These are phyloP conservation scores for Tetranychus truncatus DNA, from an alignment of 2,888 invertebrate species.

Conservation along the genomic window DNA sequence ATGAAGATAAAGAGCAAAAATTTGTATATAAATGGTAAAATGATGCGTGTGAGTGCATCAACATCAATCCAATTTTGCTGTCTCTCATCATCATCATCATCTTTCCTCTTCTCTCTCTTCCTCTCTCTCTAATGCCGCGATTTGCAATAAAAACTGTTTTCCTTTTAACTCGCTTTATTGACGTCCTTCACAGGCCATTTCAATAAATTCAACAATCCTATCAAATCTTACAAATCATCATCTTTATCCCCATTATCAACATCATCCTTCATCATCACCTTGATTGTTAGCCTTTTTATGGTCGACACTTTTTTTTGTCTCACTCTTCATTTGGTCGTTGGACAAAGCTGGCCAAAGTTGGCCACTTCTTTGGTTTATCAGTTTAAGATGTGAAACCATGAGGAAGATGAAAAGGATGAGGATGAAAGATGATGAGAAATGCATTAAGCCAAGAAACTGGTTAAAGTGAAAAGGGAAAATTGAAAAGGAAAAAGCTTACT, in stretches of 20 bases:
- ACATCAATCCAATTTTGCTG: background rate
- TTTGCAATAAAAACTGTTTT: background rate
- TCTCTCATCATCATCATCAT: background rate
- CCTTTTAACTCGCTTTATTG: background rate
- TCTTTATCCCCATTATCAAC: background rate
- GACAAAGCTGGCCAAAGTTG: background rate
- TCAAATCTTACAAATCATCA: background rate
- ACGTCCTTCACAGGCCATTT: background rate
- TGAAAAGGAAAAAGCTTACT: background rate
- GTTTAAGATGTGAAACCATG: background rate
- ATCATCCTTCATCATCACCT: background rate
- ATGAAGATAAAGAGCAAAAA: constrained; percentile 4
- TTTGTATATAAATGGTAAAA: background rate
- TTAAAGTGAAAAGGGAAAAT: background rate
- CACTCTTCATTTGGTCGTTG: background rate
- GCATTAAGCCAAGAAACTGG: background rate
- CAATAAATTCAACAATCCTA: constrained; percentile 4
- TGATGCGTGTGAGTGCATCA: constrained; percentile 6
- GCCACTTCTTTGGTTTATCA: background rate
- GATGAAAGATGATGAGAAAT: background rate
- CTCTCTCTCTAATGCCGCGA: background rate
- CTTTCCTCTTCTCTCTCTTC: constrained; percentile 2
- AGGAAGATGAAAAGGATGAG: background rate
- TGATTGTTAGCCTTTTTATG: background rate
- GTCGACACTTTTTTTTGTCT: background rate